phyloP scores from a whole-genome alignment of 2,888 invertebrate genomes.

The Drosophila fulvimacula region DNA sequence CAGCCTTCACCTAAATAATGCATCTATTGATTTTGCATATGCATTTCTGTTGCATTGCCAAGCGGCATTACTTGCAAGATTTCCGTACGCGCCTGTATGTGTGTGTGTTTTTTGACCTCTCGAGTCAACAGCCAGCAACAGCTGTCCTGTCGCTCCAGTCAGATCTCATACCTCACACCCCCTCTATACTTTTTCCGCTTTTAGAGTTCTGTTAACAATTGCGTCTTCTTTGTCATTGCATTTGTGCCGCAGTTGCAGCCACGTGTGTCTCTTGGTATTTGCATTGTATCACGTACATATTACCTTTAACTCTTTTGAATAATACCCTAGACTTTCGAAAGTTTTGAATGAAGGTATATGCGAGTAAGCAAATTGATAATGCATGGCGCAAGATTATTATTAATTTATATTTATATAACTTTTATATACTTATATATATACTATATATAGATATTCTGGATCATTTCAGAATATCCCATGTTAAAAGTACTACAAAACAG shows the following conservation, averaged over 20 bases:
- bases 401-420: too few species aligned
- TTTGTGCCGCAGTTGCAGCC: slow-evolving; percentile 40
- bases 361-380: not conserved
- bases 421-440: not conserved
- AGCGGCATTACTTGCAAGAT: slow-evolving; percentile 55
- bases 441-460: not conserved
- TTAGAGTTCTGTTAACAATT: slow-evolving; percentile 28
- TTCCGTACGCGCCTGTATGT: slow-evolving; percentile 11
- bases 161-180: slow-evolving; percentile 5
- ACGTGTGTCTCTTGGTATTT: slow-evolving; percentile 65
- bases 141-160: slow-evolving; percentile 57
- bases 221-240: slow-evolving; percentile 30
- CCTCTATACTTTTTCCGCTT: not conserved
- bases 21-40: slow-evolving; percentile 69
- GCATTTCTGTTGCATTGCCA: slow-evolving; percentile 52
- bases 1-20: slow-evolving; percentile 74
- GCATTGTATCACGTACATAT: slow-evolving; percentile 65
- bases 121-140: slow-evolving; percentile 57
- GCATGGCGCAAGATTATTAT: not conserved
- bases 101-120: slow-evolving; percentile 37
- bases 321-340: not conserved
- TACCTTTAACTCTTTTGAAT: slow-evolving; percentile 16
- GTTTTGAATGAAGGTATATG: not conserved
- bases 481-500: not conserved
- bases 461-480: not conserved